A percentile compares a stretch with the other conserved stretches of the same genome.
These are phyloP conservation scores for Lydus trimaculatus DNA, from an alignment of 2,888 invertebrate species.

Conservation along the genomic window DNA sequence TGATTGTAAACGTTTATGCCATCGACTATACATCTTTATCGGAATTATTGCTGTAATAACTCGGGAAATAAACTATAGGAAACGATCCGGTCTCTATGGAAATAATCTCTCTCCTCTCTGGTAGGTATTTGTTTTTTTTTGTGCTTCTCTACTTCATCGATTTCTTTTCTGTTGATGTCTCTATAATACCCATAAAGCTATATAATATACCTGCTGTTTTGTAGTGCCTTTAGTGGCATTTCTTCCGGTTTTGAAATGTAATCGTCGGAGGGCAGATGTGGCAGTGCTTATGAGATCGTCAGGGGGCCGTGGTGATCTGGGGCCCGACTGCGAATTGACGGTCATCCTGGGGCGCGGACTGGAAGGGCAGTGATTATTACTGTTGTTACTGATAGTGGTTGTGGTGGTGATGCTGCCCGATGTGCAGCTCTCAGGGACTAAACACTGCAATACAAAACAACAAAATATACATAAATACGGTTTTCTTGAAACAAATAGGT, in stretches of 20 bases:
- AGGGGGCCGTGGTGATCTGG: slow-evolving; percentile 57
- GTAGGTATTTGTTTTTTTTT: no score
- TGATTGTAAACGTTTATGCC: no score
- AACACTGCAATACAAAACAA: slow-evolving; percentile 40
- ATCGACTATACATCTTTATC: neutral
- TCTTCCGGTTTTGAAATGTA: slow-evolving; percentile 72
- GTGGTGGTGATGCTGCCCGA: slow-evolving; percentile 40
- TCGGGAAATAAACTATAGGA: neutral
- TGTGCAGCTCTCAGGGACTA: slow-evolving; percentile 44
- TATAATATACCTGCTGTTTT: slow-evolving; percentile 34
- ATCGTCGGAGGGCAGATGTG: slow-evolving; percentile 68
- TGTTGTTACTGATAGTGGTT: slow-evolving; percentile 39
- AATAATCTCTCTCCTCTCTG: no score
- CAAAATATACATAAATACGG: neutral
- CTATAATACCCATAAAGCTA: no score
- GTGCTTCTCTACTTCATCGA: no score
- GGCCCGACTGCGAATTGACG: slow-evolving; percentile 63
- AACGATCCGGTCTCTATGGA: neutral
- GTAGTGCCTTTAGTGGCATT: slow-evolving; percentile 55
- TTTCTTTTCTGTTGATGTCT: no score
- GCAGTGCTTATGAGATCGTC: slow-evolving; percentile 64
- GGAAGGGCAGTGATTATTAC: slow-evolving; percentile 52
- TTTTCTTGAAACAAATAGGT: neutral
- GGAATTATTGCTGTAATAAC: no score
- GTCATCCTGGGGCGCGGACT: slow-evolving; percentile 61